Evolutionary conservation across 2,888 invertebrate species (phyloP).

Genomic region (Rhynchonema sp.): DNA sequence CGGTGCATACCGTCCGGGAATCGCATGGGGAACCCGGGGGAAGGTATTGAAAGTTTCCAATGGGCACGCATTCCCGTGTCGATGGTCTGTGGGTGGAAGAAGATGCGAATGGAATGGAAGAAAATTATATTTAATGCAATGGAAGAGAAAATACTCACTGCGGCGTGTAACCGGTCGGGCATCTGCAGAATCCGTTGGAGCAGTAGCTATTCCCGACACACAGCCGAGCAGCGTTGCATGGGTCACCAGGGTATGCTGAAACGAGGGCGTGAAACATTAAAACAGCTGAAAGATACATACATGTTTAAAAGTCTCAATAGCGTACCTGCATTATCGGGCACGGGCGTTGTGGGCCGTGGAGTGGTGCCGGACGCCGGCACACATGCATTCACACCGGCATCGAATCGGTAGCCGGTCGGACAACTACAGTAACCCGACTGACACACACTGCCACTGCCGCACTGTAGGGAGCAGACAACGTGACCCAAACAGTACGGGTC

Average conservation of each 20-base stretch:
- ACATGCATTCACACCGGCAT: not conserved
- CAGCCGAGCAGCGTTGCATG: not conserved
- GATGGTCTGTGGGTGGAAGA: not conserved
- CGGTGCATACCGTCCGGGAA: not conserved
- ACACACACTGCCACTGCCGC: constrained; percentile 1
- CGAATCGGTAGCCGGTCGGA: not conserved
- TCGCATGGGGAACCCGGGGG: too few species aligned
- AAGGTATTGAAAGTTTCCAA: too few species aligned
- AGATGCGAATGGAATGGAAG: not conserved
- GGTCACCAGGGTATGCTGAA: not conserved
- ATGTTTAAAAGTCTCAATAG: too few species aligned
- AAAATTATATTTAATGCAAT: not conserved
- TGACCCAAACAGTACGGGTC: not conserved
- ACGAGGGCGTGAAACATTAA: too few species aligned
- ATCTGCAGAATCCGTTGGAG: not conserved
- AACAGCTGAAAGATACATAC: too few species aligned
- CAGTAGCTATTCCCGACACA: not conserved
- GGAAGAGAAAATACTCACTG: not conserved
- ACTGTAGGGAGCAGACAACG: not conserved
- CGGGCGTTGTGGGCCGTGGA: too few species aligned
- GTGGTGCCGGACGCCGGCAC: too few species aligned
- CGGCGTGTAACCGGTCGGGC: not conserved
- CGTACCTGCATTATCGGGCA: too few species aligned
- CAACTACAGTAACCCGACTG: constrained; percentile 1
- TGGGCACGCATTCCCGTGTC: not conserved